phyloP scores from a whole-genome alignment of 1,140 invertebrate genomes.

The Calephelis virginiensis region DNA sequence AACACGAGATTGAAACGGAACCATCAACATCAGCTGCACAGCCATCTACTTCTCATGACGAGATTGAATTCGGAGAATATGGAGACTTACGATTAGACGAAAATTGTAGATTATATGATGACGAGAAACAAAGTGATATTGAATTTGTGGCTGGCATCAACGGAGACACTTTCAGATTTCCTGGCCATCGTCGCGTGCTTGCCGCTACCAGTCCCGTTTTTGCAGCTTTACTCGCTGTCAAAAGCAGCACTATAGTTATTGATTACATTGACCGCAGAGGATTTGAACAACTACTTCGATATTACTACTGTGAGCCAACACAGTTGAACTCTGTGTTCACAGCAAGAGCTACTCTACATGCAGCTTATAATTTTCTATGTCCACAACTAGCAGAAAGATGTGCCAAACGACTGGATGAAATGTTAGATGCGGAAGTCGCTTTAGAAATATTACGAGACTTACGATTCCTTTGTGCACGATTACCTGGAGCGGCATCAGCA shows the following conservation, averaged over 20 bases:
- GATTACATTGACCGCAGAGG: constrained; percentile 83
- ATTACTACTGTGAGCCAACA: constrained; percentile 81
- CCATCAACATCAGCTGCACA: constrained; percentile 32
- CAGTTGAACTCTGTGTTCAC: constrained; percentile 82
- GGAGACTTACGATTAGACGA: constrained; percentile 34
- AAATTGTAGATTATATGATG: constrained; percentile 67
- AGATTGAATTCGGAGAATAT: constrained; percentile 33
- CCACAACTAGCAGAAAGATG: constrained; percentile 81
- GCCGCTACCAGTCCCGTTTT: constrained; percentile 80
- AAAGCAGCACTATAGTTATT: constrained; percentile 73
- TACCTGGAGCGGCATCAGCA: constrained; percentile 65
- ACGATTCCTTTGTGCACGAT: constrained; percentile 64
- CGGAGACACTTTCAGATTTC: constrained; percentile 81
- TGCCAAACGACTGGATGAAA: constrained; percentile 79
- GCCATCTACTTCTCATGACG: constrained; percentile 25
- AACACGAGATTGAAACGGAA: constrained; percentile 33
- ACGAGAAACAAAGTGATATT: constrained; percentile 82
- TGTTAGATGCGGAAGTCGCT: constrained; percentile 66
- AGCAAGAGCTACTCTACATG: constrained; percentile 82
- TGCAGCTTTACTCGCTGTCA: constrained; percentile 64
- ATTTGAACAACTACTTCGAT: constrained; percentile 84
- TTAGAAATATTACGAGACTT: constrained; percentile 69
- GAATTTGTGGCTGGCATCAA: constrained; percentile 82
- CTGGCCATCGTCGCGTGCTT: constrained; percentile 83
- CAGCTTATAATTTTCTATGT: constrained; percentile 84